Conservation (phyloP, 2,797 vertebrate species). For the Gambusia yucatana region DNA sequence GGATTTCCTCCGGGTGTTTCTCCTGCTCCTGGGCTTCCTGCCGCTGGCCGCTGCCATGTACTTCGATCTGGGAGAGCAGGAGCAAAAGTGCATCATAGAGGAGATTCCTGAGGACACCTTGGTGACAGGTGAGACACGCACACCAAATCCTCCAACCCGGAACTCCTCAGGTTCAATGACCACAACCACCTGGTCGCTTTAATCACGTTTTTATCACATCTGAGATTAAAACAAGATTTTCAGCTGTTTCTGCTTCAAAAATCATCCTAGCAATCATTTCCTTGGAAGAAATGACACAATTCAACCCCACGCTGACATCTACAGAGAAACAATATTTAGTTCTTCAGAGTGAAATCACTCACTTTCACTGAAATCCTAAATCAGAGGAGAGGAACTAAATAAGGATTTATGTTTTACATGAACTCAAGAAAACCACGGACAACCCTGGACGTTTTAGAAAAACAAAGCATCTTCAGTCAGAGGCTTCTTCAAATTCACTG, state of each 20-base stretch:
- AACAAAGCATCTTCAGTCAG: too few species aligned
- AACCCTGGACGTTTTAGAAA: too few species aligned
- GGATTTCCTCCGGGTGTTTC: constrained; percentile 56
- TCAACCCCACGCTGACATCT: not conserved
- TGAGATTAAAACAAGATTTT: not conserved
- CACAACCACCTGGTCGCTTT: not conserved
- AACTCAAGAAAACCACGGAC: too few species aligned
- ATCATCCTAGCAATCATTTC: too few species aligned
- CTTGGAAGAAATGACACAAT: too few species aligned
- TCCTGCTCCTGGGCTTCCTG: constrained; percentile 78
- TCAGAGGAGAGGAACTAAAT: not conserved
- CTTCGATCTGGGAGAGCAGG: constrained; percentile 87
- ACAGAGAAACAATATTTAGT: not conserved
- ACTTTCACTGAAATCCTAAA: not conserved
- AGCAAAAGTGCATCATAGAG: constrained; percentile 92
- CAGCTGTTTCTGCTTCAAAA: not conserved
- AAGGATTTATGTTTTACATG: too few species aligned
- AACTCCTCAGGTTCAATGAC: not conserved
- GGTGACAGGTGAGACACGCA: constrained; percentile 84
- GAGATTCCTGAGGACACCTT: constrained; percentile 88
- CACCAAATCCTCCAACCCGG: constrained; percentile 17
- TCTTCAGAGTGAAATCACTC: not conserved
- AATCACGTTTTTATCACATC: not conserved
- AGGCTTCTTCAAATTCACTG: too few species aligned
- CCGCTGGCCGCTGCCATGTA: constrained; percentile 84